phyloP scores from a whole-genome alignment of 2,888 invertebrate genomes.

The Carcina quercana region DNA sequence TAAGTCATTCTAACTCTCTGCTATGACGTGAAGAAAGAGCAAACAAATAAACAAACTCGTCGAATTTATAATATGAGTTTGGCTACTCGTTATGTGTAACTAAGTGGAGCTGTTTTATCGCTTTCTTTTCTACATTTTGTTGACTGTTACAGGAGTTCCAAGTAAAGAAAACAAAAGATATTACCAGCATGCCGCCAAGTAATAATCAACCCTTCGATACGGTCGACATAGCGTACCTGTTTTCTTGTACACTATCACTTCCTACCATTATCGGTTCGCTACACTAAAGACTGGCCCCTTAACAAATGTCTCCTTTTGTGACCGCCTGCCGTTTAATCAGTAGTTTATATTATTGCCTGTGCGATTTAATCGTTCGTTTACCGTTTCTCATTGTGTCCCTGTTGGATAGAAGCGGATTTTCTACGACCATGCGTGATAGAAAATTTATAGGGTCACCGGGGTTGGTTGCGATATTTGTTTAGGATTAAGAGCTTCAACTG shows the following conservation, averaged over 20 bases:
- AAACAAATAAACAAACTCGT: too few species aligned
- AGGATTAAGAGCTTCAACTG: constrained; percentile 66
- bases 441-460: constrained; percentile 38
- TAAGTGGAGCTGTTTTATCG: too few species aligned
- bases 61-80: too few species aligned
- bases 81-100: too few species aligned
- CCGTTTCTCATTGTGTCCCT: constrained; percentile 62
- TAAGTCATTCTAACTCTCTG: too few species aligned
- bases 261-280: constrained; percentile 59
- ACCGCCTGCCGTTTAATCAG: constrained; percentile 62
- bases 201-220: constrained; percentile 39
- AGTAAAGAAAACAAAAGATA: too few species aligned
- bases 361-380: constrained; percentile 66
- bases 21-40: too few species aligned
- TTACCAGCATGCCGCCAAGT: constrained; percentile 22
- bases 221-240: constrained; percentile 41
- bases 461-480: constrained; percentile 55
- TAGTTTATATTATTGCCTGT: constrained; percentile 69
- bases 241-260: constrained; percentile 51
- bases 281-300: constrained; percentile 48
- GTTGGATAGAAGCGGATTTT: constrained; percentile 37
- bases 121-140: too few species aligned
- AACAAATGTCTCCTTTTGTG: constrained; percentile 72
- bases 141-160: too few species aligned
- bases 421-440: constrained; percentile 32